These are phyloP conservation scores for Zaprionus gabonicus DNA, from an alignment of 1,140 invertebrate genomes.

Conservation along the genomic window DNA sequence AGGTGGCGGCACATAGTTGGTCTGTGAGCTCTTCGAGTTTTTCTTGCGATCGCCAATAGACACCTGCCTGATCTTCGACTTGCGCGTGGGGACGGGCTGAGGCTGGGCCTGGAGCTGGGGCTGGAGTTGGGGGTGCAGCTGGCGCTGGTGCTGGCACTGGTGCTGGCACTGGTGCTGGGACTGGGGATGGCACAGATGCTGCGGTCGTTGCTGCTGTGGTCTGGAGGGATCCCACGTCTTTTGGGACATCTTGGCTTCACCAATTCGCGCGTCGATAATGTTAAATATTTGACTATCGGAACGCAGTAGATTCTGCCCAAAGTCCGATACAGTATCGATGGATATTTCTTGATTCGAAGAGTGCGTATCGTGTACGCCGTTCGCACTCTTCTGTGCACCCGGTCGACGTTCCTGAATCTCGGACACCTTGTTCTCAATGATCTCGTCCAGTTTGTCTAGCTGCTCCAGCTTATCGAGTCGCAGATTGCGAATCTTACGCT, in stretches of 20 bases:
- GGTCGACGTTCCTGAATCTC: conserved; percentile 1
- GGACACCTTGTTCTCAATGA: conserved; percentile 40
- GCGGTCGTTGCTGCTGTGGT: not conserved
- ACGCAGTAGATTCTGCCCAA: not conserved
- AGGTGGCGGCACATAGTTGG: not conserved
- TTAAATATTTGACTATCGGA: conserved; percentile 28
- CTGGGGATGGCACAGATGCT: no score
- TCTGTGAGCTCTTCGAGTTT: not conserved
- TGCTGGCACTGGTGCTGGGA: no score
- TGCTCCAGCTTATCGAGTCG: conserved; percentile 27
- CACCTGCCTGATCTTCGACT: not conserved
- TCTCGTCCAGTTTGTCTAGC: conserved; percentile 25
- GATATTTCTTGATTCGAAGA: not conserved
- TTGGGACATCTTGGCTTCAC: not conserved
- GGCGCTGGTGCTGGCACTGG: no score
- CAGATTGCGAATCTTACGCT: conserved; percentile 30
- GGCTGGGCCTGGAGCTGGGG: no score
- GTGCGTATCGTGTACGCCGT: not conserved
- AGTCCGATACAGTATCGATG: not conserved
- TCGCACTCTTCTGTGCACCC: not conserved
- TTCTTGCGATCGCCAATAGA: not conserved
- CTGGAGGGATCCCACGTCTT: not conserved
- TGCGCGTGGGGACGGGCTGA: not conserved
- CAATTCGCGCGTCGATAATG: not conserved
- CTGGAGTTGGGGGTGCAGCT: no score